Evolutionary conservation across 2,888 invertebrate species (phyloP).

Genomic region (Trichogramma evanescens): DNA sequence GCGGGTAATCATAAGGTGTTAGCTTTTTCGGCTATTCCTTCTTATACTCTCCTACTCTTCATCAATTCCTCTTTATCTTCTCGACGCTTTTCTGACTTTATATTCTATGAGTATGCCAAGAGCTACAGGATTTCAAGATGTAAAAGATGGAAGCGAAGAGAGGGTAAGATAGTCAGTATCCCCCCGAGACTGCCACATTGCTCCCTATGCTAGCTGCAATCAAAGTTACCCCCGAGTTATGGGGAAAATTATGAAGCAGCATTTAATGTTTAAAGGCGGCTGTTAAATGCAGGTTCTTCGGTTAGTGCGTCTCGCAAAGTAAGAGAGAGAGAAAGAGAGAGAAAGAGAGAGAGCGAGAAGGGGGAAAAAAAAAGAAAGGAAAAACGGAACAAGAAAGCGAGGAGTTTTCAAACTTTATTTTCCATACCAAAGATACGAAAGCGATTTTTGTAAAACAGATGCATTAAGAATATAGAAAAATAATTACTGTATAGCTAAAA

Average conservation of each 20-base stretch:
- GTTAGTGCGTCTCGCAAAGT: conserved; percentile 1
- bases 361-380: not conserved
- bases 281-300: conserved; percentile 39
- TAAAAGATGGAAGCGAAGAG: no score
- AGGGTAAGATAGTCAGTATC: conserved; percentile 30
- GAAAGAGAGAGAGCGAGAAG: conserved; percentile 1
- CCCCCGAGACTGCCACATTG: conserved; percentile 32
- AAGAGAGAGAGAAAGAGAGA: not conserved
- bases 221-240: conserved; percentile 45
- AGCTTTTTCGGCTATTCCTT: conserved; percentile 20
- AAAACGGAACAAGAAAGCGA: not conserved
- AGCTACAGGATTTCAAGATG: no score
- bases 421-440: no score
- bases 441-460: no score
- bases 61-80: conserved; percentile 4
- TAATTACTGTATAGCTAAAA: no score
- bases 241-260: conserved; percentile 40
- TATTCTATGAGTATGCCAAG: conserved; percentile 22
- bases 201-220: conserved; percentile 37
- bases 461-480: no score
- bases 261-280: conserved; percentile 44
- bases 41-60: conserved; percentile 17
- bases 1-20: conserved; percentile 44
- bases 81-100: conserved; percentile 17
- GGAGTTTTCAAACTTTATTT: no score